These are phyloP conservation scores for Cylloceria caligata DNA, from an alignment of 2,888 invertebrate genomes.

Conservation along the genomic window DNA sequence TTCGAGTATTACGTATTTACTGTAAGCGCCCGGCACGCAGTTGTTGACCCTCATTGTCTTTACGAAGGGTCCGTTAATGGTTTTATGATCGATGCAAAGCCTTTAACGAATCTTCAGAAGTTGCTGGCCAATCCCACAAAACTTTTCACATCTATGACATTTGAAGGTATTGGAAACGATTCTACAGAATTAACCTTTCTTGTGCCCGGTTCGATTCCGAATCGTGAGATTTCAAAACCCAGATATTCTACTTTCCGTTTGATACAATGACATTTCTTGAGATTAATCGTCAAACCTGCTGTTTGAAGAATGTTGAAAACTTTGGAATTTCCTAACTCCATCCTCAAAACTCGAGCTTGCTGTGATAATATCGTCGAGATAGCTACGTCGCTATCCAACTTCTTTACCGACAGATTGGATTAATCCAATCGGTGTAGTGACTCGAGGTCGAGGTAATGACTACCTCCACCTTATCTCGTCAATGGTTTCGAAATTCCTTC, in stretches of 20 bases:
- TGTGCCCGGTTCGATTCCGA: conserved; percentile 70
- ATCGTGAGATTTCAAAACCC: conserved; percentile 70
- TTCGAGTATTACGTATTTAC: too few species aligned
- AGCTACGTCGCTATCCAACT: too few species aligned
- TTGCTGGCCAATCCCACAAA: conserved; percentile 75
- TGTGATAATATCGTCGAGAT: conserved; percentile 71
- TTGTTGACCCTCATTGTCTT: too few species aligned
- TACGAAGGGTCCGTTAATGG: conserved; percentile 71
- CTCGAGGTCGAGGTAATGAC: too few species aligned
- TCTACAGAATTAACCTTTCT: conserved; percentile 60
- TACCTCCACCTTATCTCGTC: too few species aligned
- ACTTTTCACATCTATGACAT: conserved; percentile 71
- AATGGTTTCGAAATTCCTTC: too few species aligned
- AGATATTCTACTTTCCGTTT: conserved; percentile 68
- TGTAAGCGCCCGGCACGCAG: too few species aligned
- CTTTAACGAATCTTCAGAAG: conserved; percentile 73
- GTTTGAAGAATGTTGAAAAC: conserved; percentile 65
- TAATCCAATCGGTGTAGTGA: too few species aligned
- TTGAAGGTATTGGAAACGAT: conserved; percentile 69
- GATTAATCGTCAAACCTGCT: conserved; percentile 71
- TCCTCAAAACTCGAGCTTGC: conserved; percentile 64
- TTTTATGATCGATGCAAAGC: conserved; percentile 69
- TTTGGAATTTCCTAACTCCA: conserved; percentile 63
- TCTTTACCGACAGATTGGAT: too few species aligned
- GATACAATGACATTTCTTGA: conserved; percentile 72